These are phyloP conservation scores for Drosophila ficusphila DNA, from an alignment of 1,140 invertebrate species.

Conservation along the genomic window DNA sequence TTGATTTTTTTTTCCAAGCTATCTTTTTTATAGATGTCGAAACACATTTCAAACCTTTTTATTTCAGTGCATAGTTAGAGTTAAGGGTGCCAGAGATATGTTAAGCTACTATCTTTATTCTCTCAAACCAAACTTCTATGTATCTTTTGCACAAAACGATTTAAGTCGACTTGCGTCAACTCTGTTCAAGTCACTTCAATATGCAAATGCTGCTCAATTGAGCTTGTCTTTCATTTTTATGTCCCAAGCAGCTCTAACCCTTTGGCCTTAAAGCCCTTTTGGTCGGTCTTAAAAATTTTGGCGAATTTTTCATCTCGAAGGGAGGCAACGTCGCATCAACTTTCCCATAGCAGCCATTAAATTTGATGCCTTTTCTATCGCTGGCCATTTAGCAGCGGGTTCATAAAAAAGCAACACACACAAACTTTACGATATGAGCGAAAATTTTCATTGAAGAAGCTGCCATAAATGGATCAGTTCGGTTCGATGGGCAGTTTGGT, in stretches of 20 bases:
- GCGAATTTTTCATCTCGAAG: constrained; percentile 5
- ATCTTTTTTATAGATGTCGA: too few species aligned
- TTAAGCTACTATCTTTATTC: constrained; percentile 7
- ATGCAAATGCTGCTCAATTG: constrained; percentile 80
- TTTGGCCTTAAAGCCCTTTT: constrained; percentile 53
- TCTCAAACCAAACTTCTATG: background rate
- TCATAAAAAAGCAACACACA: constrained; percentile 59
- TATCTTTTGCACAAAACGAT: constrained; percentile 8
- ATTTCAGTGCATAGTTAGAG: background rate
- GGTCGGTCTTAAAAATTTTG: constrained; percentile 17
- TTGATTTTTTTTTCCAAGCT: too few species aligned
- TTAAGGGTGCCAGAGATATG: background rate
- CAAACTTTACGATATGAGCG: constrained; percentile 71
- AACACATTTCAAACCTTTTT: background rate
- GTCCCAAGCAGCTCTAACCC: constrained; percentile 20
- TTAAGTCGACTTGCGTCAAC: constrained; percentile 34
- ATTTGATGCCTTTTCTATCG: constrained; percentile 76
- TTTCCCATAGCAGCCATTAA: constrained; percentile 56
- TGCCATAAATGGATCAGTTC: constrained; percentile 58
- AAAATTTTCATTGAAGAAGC: constrained; percentile 27
- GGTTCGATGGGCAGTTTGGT: constrained; percentile 15
- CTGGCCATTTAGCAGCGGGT: constrained; percentile 74
- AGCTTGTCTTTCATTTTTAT: constrained; percentile 70
- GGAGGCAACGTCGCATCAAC: constrained; percentile 33
- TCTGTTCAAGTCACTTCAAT: constrained; percentile 69